Conservation (phyloP, 2,888 invertebrate species). For the Xiphydria camelus region DNA sequence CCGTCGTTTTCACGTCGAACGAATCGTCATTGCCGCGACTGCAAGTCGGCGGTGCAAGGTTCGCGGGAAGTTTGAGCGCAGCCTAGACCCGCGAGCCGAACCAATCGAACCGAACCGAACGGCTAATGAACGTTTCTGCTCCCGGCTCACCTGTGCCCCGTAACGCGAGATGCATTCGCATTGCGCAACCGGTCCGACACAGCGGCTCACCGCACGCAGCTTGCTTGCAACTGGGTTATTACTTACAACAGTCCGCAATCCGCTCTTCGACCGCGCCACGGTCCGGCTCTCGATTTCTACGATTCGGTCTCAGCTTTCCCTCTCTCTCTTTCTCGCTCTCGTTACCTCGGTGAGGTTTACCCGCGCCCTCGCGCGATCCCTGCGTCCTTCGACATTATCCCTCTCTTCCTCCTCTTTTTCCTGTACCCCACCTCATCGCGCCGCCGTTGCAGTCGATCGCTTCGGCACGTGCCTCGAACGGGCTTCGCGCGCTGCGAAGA, state of each 20-base stretch:
- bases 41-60: too few species aligned
- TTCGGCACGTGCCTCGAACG: slow-evolving; percentile 32
- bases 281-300: slow-evolving; percentile 28
- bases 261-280: too few species aligned
- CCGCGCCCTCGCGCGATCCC: too few species aligned
- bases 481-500: slow-evolving; percentile 27
- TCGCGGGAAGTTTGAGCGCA: too few species aligned
- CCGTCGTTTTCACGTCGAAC: too few species aligned
- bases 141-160: slow-evolving; percentile 38
- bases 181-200: slow-evolving; percentile 35
- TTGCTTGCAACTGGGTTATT: slow-evolving; percentile 36
- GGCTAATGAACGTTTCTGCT: slow-evolving; percentile 26
- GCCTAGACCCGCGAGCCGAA: too few species aligned
- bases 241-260: slow-evolving; percentile 29
- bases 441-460: too few species aligned
- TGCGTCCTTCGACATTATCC: slow-evolving; percentile 4
- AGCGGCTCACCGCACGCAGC: slow-evolving; percentile 37
- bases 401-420: slow-evolving; percentile 10
- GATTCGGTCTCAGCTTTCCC: too few species aligned
- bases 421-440: too few species aligned
- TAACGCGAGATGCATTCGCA: slow-evolving; percentile 44
- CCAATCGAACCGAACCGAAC: slow-evolving; percentile 31
- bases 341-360: too few species aligned
- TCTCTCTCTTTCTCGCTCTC: too few species aligned
- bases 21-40: too few species aligned